A percentile compares a stretch with the other conserved stretches of the same genome.
phyloP scores from a whole-genome alignment of 2,797 vertebrate species.

The Neoniphon sammara region DNA sequence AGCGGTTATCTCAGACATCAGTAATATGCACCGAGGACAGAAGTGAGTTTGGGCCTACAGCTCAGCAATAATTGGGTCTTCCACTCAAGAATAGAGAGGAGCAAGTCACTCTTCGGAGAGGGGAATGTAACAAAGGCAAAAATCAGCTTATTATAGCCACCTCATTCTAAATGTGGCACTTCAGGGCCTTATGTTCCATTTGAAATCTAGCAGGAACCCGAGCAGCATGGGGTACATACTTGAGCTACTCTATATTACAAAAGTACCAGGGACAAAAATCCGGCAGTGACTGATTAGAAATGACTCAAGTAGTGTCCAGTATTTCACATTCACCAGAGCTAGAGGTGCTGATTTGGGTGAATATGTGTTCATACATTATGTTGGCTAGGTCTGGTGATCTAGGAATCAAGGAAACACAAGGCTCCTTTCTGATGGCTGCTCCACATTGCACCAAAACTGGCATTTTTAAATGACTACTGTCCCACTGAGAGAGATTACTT shows the following conservation, averaged over 20 bases:
- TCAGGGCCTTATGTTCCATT: background rate
- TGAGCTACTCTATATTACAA: background rate
- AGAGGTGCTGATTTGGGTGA: background rate
- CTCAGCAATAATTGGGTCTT: slow-evolving; percentile 54
- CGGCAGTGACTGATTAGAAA: background rate
- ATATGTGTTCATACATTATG: background rate
- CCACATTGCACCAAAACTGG: too few relatives aligned
- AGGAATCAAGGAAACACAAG: background rate
- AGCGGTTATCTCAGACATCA: slow-evolving; percentile 60
- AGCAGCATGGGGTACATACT: background rate
- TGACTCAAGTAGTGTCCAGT: background rate
- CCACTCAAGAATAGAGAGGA: slow-evolving; percentile 31
- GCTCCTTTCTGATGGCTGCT: background rate
- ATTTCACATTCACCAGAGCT: background rate
- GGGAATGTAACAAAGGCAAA: slow-evolving; percentile 13
- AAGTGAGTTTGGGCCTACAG: slow-evolving; percentile 43
- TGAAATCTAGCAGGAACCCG: slow-evolving; percentile 1
- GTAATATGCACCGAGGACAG: slow-evolving; percentile 50
- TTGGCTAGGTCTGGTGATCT: background rate
- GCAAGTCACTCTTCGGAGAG: slow-evolving; percentile 29
- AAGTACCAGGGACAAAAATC: background rate
- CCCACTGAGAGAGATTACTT: too few relatives aligned
- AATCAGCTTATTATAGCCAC: slow-evolving; percentile 27
- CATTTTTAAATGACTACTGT: too few relatives aligned
- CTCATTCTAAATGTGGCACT: slow-evolving; percentile 10